Conservation (phyloP, 2,797 vertebrate genomes). For the Cyclura pinguis region DNA sequence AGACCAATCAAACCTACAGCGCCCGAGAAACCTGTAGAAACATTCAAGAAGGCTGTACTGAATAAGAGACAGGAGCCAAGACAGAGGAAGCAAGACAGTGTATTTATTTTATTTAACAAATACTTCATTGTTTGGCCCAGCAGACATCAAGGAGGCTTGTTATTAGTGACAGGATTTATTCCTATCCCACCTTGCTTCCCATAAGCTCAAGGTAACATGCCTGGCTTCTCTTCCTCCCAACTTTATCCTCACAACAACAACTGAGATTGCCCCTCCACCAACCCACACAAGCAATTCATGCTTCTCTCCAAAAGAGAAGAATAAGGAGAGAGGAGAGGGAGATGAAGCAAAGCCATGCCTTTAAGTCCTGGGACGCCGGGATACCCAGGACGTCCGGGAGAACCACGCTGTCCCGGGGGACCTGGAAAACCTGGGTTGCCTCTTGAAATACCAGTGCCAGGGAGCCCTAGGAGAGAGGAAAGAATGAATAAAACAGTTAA, state of each 20-base stretch:
- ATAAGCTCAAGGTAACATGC: too few relatives aligned
- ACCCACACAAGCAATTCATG: not conserved
- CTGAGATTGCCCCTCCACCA: not conserved
- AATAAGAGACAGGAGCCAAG: not conserved
- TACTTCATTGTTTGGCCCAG: too few relatives aligned
- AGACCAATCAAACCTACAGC: conserved; percentile 90
- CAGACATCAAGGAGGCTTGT: not conserved
- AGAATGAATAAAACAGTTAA: not conserved
- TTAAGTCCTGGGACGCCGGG: conserved; percentile 84
- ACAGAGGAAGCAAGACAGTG: not conserved
- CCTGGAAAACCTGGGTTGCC: conserved; percentile 86
- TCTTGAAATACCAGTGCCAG: conserved; percentile 82
- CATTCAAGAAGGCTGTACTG: not conserved
- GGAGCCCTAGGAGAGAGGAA: conserved; percentile 79
- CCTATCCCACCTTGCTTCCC: not conserved
- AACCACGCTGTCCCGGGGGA: conserved; percentile 82
- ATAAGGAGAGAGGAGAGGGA: not conserved
- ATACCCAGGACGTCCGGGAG: conserved; percentile 79
- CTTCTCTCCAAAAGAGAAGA: not conserved
- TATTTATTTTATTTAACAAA: not conserved
- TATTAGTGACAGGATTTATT: too few relatives aligned
- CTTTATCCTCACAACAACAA: too few relatives aligned
- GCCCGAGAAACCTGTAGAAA: conserved; percentile 86
- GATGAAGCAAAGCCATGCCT: conserved; percentile 79
- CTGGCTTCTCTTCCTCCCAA: too few relatives aligned